Evolutionary conservation across 1,140 invertebrate species (phyloP), one percentile per base, ranked within the genome.

Genomic region (Anthonomus grandis): DNA sequence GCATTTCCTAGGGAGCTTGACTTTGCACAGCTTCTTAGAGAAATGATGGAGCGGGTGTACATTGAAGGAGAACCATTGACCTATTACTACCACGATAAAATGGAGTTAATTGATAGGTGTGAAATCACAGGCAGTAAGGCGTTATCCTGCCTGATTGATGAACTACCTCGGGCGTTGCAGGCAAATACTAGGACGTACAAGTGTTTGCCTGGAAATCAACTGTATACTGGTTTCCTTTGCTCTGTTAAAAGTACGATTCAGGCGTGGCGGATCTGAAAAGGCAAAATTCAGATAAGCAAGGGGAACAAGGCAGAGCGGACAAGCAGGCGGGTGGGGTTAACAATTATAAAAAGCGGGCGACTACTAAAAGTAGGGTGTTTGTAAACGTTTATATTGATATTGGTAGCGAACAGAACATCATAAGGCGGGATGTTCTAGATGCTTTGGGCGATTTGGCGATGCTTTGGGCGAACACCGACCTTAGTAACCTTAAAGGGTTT

Each of bases 61-160:
- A 3, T 60, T 18, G 36, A 49, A 0, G 55, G 23, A 3, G 69
- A 73, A 47, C 52, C 63, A 0, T 69, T 70, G 67, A 65, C 65
- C 3, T 50, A 60, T 27, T 69, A 66, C 41, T 69, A 55, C 59
- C 66, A 70, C 37, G 64, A 66, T 9, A 10, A 39, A 39, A n/a
- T n/a, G n/a, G n/a, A n/a, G n/a, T n/a, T n/a, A n/a, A n/a, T n/a
- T n/a, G n/a, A n/a, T n/a, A n/a, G n/a, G n/a, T 69, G 69, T 31
- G 63, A 70, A 15, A 9, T 70, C 15, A 62, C 57, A 9, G 64
- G 64, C 6, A 21, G 1, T 3, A 68, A 66, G 8, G 61, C 25
- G 12, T 62, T 73, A 0, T 71, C 69, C 0, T 69, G 68, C 37
- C 64, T 71, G 12, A 70, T 70, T 13, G 23, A 64, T 23, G 69